Conservation (phyloP, 2,113 vertebrate species). For the Nibea albiflora region DNA sequence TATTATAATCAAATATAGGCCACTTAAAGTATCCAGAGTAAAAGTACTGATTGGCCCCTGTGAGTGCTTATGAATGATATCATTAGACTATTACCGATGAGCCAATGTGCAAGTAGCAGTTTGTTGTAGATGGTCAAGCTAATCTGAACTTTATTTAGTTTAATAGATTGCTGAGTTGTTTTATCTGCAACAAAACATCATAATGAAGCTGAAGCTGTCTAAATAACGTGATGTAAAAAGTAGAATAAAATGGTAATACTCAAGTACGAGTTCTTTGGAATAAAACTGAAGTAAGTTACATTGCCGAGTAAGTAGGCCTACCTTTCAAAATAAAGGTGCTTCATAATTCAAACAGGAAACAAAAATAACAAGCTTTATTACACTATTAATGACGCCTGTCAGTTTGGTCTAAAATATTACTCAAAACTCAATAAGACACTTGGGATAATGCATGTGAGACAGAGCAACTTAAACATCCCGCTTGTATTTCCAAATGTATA, state of each 20-base stretch:
- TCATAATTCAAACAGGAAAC: neutral
- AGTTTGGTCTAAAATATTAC: neutral
- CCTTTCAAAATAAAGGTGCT: neutral
- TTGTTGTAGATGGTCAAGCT: neutral
- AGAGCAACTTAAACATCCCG: neutral
- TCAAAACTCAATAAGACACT: neutral
- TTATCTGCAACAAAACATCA: too few species aligned
- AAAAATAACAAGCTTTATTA: neutral
- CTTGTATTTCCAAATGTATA: neutral
- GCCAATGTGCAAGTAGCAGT: neutral
- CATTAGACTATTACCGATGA: neutral
- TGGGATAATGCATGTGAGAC: neutral
- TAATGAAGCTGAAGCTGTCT: too few species aligned
- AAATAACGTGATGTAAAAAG: neutral
- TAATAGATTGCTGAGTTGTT: neutral
- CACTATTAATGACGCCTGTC: neutral
- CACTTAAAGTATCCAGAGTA: neutral
- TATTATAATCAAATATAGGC: neutral
- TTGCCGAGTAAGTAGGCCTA: neutral
- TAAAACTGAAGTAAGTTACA: neutral
- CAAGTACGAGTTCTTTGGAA: neutral
- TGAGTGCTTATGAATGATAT: neutral
- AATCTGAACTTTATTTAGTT: neutral
- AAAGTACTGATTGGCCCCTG: too few species aligned
- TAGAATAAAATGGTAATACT: neutral